A percentile compares a stretch with the other conserved stretches of the same genome.
Conservation (phyloP, 2,797 vertebrate species). For the Esox lucius region DNA sequence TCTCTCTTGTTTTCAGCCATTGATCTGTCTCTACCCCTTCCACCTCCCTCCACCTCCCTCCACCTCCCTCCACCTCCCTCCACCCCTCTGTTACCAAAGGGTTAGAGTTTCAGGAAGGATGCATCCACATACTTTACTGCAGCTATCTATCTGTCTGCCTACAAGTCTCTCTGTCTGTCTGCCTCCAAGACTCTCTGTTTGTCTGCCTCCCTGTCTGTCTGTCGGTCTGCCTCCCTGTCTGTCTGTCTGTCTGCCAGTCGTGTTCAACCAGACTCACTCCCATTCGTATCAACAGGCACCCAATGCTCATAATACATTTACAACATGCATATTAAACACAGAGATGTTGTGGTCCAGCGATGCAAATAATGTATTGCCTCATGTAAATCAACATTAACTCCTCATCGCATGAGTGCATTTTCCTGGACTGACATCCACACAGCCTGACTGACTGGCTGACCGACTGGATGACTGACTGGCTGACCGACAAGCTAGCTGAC, state of each 20-base stretch:
- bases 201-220: constrained; percentile 35
- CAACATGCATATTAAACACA: not conserved
- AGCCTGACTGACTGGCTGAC: too few relatives aligned
- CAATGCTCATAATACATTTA: not conserved
- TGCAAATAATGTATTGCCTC: not conserved
- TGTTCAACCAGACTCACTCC: not conserved
- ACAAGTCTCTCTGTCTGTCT: not conserved
- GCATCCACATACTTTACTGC: not conserved
- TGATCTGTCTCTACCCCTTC: constrained; percentile 60
- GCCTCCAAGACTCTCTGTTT: not conserved
- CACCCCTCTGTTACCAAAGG: not conserved
- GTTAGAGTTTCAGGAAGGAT: not conserved
- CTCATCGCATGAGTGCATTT: not conserved
- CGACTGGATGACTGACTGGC: too few relatives aligned
- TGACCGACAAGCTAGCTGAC: too few relatives aligned
- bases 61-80: not conserved
- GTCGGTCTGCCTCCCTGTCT: not conserved
- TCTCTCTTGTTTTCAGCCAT: constrained; percentile 31
- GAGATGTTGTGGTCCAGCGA: not conserved
- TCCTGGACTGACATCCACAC: too few relatives aligned
- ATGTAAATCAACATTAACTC: not conserved
- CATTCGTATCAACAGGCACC: not conserved
- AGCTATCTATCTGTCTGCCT: not conserved
- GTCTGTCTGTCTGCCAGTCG: not conserved
- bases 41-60: constrained; percentile 58